Evolutionary conservation across 2,888 invertebrate genomes (phyloP).

Genomic region (Melipona beecheii): DNA sequence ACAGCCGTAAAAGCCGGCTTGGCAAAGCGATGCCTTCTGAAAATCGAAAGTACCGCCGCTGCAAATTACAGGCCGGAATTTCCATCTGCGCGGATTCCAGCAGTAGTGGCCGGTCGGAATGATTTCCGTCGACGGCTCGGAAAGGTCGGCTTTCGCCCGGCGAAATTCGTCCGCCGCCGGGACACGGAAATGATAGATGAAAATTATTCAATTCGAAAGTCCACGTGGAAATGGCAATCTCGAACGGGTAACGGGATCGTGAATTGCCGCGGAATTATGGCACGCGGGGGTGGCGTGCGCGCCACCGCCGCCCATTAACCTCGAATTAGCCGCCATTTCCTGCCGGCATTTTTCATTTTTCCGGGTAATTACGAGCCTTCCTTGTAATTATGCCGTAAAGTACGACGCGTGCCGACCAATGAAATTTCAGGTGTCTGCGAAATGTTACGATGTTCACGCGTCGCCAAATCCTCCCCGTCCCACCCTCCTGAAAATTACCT

Average conservation of each 20-base stretch:
- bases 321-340: slow-evolving; percentile 60
- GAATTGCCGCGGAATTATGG: slow-evolving; percentile 58
- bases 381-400: slow-evolving; percentile 41
- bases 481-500: background rate
- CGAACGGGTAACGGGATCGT: slow-evolving; percentile 50
- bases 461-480: background rate
- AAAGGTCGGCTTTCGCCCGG: slow-evolving; percentile 5
- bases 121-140: slow-evolving; percentile 16
- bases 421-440: slow-evolving; percentile 9
- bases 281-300: slow-evolving; percentile 3
- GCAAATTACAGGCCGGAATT: slow-evolving; percentile 39
- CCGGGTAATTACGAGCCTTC: slow-evolving; percentile 50
- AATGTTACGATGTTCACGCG: slow-evolving; percentile 8
- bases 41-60: slow-evolving; percentile 22
- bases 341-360: slow-evolving; percentile 56
- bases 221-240: slow-evolving; percentile 53
- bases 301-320: slow-evolving; percentile 50
- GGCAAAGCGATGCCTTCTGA: background rate
- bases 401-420: slow-evolving; percentile 8
- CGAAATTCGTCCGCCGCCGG: slow-evolving; percentile 7
- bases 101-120: background rate
- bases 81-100: background rate
- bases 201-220: slow-evolving; percentile 55
- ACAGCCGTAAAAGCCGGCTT: background rate
- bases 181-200: slow-evolving; percentile 50